A percentile compares a stretch with the other conserved stretches of the same genome.
Conservation (phyloP, 2,113 vertebrate genomes). For the Zonotrichia leucophrys region DNA sequence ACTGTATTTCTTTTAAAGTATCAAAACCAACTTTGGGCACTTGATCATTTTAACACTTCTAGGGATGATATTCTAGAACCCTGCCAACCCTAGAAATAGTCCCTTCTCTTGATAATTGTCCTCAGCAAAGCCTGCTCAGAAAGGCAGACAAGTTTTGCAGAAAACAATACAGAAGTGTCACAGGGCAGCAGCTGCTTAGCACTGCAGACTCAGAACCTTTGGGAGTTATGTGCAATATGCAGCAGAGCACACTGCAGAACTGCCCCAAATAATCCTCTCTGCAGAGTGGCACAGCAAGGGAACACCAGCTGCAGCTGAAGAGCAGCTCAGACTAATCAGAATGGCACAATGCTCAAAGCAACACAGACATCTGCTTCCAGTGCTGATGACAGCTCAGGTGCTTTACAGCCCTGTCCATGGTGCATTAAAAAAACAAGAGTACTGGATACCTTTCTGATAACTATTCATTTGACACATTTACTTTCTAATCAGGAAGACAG, state of each 20-base stretch:
- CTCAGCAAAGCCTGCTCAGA: background rate
- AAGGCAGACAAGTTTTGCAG: background rate
- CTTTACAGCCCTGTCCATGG: background rate
- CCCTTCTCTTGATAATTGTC: background rate
- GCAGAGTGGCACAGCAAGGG: background rate
- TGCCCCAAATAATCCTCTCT: background rate
- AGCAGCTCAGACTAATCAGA: background rate
- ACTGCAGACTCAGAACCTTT: background rate
- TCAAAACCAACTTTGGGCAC: background rate
- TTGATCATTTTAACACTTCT: background rate
- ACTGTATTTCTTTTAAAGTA: background rate
- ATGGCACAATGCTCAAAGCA: background rate
- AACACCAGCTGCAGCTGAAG: background rate
- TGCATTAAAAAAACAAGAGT: background rate
- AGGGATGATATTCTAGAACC: background rate
- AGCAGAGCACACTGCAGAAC: background rate
- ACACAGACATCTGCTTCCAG: background rate
- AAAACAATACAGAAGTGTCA: background rate
- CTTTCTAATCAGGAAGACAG: background rate
- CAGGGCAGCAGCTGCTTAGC: background rate
- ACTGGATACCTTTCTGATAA: background rate
- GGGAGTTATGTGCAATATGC: background rate
- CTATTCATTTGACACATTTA: background rate
- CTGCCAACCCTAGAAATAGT: background rate
- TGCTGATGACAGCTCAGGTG: background rate